phyloP scores from a whole-genome alignment of 92 coral and sea anemone genomes.

The Palythoa heliodiscus region DNA sequence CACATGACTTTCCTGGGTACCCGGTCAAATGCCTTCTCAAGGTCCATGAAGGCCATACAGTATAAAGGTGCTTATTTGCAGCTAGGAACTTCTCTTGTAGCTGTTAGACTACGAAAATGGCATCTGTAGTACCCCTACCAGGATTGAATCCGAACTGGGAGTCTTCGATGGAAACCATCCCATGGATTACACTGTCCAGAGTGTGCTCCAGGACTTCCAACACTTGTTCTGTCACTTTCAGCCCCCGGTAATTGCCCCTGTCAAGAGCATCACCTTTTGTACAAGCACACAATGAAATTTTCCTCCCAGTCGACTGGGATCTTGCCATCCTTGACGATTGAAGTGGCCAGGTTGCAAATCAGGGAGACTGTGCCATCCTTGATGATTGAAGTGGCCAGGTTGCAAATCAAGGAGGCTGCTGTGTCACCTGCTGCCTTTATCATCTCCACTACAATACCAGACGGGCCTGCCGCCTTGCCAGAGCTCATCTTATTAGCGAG shows the following conservation, averaged over 20 bases:
- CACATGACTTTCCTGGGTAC: background rate
- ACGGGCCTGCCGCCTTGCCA: constrained; percentile 43
- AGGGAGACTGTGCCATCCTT: no score
- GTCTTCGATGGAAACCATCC: background rate
- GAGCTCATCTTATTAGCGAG: constrained; percentile 24
- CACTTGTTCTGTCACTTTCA: constrained; percentile 4
- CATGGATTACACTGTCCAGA: background rate
- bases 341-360: background rate
- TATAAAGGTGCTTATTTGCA: background rate
- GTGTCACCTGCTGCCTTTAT: constrained; percentile 34
- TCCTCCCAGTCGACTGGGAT: constrained; percentile 48
- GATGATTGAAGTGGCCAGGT: no score
- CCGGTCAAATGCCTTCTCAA: background rate
- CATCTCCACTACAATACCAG: constrained; percentile 49
- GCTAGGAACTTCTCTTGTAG: background rate
- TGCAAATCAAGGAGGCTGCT: background rate
- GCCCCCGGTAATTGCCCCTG: constrained; percentile 41
- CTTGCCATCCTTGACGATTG: constrained; percentile 8
- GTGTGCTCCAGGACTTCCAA: background rate
- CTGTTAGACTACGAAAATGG: background rate
- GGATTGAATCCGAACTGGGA: background rate
- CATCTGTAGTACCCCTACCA: constrained; percentile 8
- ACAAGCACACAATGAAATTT: constrained; percentile 45
- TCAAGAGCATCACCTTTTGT: constrained; percentile 56
- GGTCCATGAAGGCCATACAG: background rate